Conservation (phyloP, 2,113 vertebrate species). For the Xyrauchen texanus region DNA sequence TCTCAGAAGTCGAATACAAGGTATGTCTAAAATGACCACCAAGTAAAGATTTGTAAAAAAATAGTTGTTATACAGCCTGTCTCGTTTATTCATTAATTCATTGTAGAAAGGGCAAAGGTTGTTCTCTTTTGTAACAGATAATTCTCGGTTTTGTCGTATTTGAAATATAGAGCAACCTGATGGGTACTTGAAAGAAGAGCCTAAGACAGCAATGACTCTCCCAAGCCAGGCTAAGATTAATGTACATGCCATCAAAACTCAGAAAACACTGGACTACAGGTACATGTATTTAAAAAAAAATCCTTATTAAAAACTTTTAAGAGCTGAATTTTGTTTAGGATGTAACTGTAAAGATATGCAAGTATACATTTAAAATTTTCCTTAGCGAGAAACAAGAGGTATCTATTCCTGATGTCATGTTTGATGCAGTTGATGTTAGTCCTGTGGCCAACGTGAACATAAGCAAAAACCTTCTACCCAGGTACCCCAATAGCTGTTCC, state of each 20-base stretch:
- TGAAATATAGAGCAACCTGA: constrained; percentile 72
- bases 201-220: constrained; percentile 86
- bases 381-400: constrained; percentile 83
- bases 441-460: constrained; percentile 80
- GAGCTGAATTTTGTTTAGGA: not conserved
- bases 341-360: not conserved
- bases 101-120: not conserved
- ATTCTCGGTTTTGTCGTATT: constrained; percentile 6
- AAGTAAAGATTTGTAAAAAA: not conserved
- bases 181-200: constrained; percentile 51
- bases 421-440: constrained; percentile 73
- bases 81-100: not conserved
- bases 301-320: too few species aligned
- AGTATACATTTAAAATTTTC: constrained; percentile 15
- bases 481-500: constrained; percentile 68
- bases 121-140: constrained; percentile 30
- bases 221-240: constrained; percentile 86
- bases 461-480: constrained; percentile 90
- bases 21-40: constrained; percentile 60
- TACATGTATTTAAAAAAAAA: constrained; percentile 56
- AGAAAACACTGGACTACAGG: constrained; percentile 87
- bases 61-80: not conserved
- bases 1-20: constrained; percentile 88
- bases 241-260: constrained; percentile 77
- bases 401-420: constrained; percentile 81